Base-by-base conservation (phyloP, 1,140 invertebrate species). In the Zaprionus tsacasi region DNA sequence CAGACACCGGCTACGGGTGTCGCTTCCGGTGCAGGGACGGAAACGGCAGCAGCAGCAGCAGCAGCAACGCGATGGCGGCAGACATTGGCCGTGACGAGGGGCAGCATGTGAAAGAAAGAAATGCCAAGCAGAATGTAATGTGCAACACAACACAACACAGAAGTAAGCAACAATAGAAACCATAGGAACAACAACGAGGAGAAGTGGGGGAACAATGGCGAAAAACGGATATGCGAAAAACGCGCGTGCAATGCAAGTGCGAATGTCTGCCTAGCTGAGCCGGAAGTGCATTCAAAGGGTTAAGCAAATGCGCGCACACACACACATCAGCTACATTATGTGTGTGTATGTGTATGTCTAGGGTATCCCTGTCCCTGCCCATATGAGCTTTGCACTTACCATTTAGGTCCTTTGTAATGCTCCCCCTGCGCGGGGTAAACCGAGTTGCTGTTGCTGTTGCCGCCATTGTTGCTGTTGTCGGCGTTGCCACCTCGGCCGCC, bases 281-380 rank as follows among this genome's bases (percentile, higher is more conserved):
- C 81, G 82, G 87, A 90, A 81, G 73, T 86, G 87, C 86, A 90
- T 86, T 72, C 79, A 89, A 90, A 82, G 87, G 71, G 81, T 90
- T 91, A 89, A 80, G 76, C 79, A 79, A 71, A 86, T 72, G 69
- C 67, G 74, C 82, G 77, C 64, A 83, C 43, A 48, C 12, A 64
- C 59, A 43, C 15, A 58, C 55, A 58, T 50, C 25, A 17, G 25
- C 30, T 17, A n/a, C 7, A 64, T 55, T 35, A 7, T 21, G 21
- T 21, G 21, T 21, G 21, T 38, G 10, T 30, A 45, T 21, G 21
- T 38, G 10, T 30, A 45, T 68, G 38, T 45, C 55, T 57, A 56
- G 63, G 56, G 48, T 69, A 50, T 64, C 21, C 27, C 48, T 68
- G 80, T 64, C 21, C 27, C 48, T 68, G 80, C 70, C 78, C 73